Base-by-base conservation (phyloP, 2,797 vertebrate species). In the Ctenopoma multispine region DNA sequence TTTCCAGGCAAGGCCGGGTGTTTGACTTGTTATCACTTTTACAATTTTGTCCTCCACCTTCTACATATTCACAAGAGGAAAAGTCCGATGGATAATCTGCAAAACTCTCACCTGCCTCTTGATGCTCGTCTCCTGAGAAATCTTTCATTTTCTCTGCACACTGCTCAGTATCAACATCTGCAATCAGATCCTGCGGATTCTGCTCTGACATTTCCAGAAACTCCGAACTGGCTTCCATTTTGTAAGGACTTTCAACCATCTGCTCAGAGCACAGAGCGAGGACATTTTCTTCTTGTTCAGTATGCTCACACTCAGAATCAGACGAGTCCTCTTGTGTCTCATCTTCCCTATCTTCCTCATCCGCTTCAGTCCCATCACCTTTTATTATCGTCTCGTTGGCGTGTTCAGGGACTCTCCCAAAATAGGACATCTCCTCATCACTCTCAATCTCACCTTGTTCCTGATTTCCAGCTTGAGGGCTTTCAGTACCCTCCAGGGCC, bases 71-170 rank as follows among this genome's bases (percentile, higher is more conserved):
- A 80, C 86, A 88, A 4, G 91, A 87, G 12, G 90, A 93, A 59
- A 92, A 86, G 79, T 94, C 94, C 12, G 89, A 93, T 5, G 93
- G 91, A 61, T 92, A 94, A 54, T 94, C 94, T 71, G 94, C 93
- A 74, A 93, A 88, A 34, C 89, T 89, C 87, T 94, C 94, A 27
- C 92, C 92, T 3, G 89, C 90, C 34, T 91, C 89, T 55, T 94
- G 90, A 72, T 91, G 90, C 63, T 95, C 93, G 14, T 93, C 92
- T 47, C 90, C 94, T 4, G 90, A 93, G 82, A 95, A 95, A 57
- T 93, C 89, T 55, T 89, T 88, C 1, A 93, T 74, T 67, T 92
- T 92, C 54, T 82, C 81, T 1, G 4, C 49, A 36, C 34, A 17
- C 27, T 68, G 69, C 4, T 73, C 72, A 2, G 20, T n/a, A 1